A percentile compares a stretch with the other conserved stretches of the same genome.
phyloP scores from a whole-genome alignment of 2,888 invertebrate genomes.

The Caprella mutica region DNA sequence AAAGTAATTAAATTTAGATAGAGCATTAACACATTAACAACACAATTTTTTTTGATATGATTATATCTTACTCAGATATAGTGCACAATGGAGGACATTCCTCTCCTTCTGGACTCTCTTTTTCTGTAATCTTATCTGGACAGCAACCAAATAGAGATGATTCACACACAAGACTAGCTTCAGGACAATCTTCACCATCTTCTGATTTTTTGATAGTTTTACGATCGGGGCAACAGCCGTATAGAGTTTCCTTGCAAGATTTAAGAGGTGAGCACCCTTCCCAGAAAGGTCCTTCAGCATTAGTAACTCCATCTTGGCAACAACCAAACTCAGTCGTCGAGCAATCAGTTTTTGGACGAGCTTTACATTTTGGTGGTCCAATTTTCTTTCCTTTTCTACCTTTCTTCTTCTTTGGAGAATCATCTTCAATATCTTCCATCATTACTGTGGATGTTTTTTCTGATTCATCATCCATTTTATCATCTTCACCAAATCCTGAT shows the following conservation, averaged over 20 bases:
- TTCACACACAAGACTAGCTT: conserved; percentile 24
- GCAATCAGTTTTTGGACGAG: conserved; percentile 35
- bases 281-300: conserved; percentile 52
- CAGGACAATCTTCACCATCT: conserved; percentile 51
- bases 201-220: conserved; percentile 42
- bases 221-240: conserved; percentile 59
- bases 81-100: conserved; percentile 14
- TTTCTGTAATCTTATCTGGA: conserved; percentile 61
- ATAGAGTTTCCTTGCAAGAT: conserved; percentile 61
- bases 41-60: too few relatives aligned
- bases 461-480: neutral
- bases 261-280: conserved; percentile 46
- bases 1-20: too few relatives aligned
- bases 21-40: too few relatives aligned
- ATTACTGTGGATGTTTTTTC: neutral
- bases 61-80: neutral
- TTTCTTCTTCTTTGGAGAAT: neutral
- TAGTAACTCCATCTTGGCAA: conserved; percentile 70
- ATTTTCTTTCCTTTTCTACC: neutral
- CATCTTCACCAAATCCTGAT: conserved; percentile 16
- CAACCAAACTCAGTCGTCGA: conserved; percentile 60
- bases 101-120: conserved; percentile 37
- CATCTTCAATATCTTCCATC: conserved; percentile 4
- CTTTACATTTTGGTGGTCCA: conserved; percentile 8
- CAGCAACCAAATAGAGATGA: conserved; percentile 71